These are phyloP conservation scores for Harpagifer antarcticus DNA, from an alignment of 2,797 vertebrate genomes.

Conservation along the genomic window DNA sequence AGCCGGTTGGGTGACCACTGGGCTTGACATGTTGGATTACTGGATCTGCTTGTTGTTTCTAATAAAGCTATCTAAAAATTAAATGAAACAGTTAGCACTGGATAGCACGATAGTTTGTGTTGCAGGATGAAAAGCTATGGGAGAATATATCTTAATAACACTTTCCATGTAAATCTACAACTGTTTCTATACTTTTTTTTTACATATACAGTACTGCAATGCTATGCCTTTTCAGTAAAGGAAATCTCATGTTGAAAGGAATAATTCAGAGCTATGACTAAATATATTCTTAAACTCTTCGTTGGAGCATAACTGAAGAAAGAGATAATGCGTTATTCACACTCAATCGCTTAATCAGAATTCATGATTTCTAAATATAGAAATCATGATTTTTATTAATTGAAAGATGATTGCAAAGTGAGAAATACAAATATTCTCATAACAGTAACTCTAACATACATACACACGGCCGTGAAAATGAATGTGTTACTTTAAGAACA, in stretches of 20 bases:
- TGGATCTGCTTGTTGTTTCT: constrained; percentile 9
- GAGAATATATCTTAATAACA: background rate
- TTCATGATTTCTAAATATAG: background rate
- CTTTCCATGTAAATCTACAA: constrained; percentile 2
- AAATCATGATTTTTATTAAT: background rate
- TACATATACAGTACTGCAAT: background rate
- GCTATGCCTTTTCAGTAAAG: background rate
- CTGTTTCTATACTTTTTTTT: constrained; percentile 12
- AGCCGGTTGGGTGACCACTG: constrained; percentile 82
- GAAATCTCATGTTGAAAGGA: background rate
- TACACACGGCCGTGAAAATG: too few species aligned
- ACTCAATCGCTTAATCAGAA: background rate
- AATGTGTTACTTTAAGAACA: background rate
- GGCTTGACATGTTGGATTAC: constrained; percentile 81
- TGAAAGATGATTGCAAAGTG: background rate
- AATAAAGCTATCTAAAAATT: constrained; percentile 22
- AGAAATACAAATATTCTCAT: background rate
- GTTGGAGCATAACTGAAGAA: background rate
- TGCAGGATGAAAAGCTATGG: background rate
- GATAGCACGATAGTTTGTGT: background rate
- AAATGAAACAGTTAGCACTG: constrained; percentile 10
- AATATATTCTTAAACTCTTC: background rate
- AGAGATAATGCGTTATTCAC: background rate
- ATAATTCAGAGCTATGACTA: background rate
- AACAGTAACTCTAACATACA: background rate